Evolutionary conservation across 1,140 invertebrate species (phyloP), one percentile per base, ranked within the genome.

Genomic region (Andrena cerasifolii): DNA sequence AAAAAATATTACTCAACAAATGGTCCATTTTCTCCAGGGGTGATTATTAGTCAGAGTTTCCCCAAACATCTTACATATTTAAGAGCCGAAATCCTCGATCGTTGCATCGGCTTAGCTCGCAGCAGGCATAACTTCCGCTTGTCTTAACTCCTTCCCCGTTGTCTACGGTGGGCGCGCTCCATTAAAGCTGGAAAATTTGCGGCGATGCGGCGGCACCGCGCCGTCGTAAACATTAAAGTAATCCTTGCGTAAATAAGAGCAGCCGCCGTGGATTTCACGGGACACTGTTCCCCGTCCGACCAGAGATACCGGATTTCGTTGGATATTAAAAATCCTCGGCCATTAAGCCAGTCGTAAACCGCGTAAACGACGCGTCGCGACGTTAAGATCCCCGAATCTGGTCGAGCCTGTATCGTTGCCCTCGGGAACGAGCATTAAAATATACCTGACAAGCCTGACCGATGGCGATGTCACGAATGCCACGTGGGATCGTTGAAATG

Each of bases 211-310:
- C 54, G 73, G 58, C 72, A 51, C 49, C 45, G 16, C 26, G n/a
- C n/a, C n/a, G n/a, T 72, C 70, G 80, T 86, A 83, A 86, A 72
- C 47, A 67, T 86, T 82, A 86, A 86, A 86, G 28, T 71, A 78
- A 86, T 86, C 56, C 75, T 86, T 70, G 81, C 85, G 85, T 86
- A 72, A 86, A 76, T 84, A 81, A 86, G 61, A 81, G 67, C 56
- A 26, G 49, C n/a, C 31, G 40, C 51, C 49, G 26, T 21, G 45
- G 59, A 53, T 70, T 59, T 47, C 54, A 33, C 26, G 24, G 40
- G 18, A 18, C 28, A 28, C 33, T 3, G 36, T 24, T 40, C 58
- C 33, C 12, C 47, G 12, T n/a, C 10, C 36, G 14, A 8, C 1
- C 4, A 5, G 40, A 33, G n/a, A 49, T 26, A 36, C 21, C 21